These are phyloP conservation scores for Aurelia sp. DNA, from an alignment of 30 jellyfish, hydroid and myxozoan genomes.

Conservation along the genomic window DNA sequence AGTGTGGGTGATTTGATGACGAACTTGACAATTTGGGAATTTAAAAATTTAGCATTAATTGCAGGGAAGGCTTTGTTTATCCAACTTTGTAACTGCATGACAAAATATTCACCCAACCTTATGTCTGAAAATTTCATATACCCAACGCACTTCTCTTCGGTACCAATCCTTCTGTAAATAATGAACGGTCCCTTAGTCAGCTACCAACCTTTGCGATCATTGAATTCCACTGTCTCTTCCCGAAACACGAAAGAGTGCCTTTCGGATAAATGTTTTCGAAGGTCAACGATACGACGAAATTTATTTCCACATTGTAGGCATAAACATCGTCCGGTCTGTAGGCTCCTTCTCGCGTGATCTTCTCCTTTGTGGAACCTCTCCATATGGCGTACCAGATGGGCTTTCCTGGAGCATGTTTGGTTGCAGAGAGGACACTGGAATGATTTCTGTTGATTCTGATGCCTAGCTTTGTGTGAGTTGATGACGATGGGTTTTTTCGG, in stretches of 20 bases:
- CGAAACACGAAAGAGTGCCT: neutral
- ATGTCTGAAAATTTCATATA: too few species aligned
- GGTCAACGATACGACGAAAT: neutral
- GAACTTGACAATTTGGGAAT: too few species aligned
- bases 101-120: too few species aligned
- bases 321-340: neutral
- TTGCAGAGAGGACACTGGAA: conserved; percentile 1
- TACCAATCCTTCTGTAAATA: too few species aligned
- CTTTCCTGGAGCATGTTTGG: neutral
- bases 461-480: neutral
- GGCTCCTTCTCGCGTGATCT: neutral
- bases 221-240: neutral
- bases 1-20: too few species aligned
- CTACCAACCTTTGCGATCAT: conserved; percentile 4
- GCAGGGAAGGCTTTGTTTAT: too few species aligned
- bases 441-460: neutral
- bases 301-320: neutral
- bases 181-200: too few species aligned
- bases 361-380: neutral
- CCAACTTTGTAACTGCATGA: too few species aligned
- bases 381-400: neutral
- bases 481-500: neutral
- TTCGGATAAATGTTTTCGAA: neutral
- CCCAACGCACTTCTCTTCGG: too few species aligned
- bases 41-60: too few species aligned